Percentiles rank a stretch among this genome's conserved stretches.
phyloP scores from a whole-genome alignment of 2,888 invertebrate species.

The Apoderus coryli region DNA sequence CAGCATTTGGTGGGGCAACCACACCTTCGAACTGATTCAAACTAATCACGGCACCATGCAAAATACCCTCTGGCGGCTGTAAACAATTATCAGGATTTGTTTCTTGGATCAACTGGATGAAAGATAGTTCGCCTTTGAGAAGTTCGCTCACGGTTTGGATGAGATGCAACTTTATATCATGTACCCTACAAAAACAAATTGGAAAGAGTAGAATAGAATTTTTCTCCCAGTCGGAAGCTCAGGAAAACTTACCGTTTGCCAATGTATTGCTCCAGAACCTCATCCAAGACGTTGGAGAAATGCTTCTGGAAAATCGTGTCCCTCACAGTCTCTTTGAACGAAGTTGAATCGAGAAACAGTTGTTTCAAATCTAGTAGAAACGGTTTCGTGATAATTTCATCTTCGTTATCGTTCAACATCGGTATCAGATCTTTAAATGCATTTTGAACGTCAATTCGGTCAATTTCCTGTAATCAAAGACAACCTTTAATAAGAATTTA shows the following conservation, averaged over 20 bases:
- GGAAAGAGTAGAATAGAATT: not conserved
- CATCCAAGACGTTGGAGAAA: constrained; percentile 31
- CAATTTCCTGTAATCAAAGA: too few species aligned
- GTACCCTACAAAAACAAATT: constrained; percentile 21
- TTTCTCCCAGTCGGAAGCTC: not conserved
- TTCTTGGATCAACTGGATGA: constrained; percentile 27
- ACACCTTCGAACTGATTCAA: not conserved
- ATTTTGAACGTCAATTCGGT: constrained; percentile 12
- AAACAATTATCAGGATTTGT: constrained; percentile 22
- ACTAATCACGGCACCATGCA: too few species aligned
- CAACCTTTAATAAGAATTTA: too few species aligned
- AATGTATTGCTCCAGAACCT: constrained; percentile 31
- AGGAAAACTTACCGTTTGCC: constrained; percentile 31
- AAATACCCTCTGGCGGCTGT: too few species aligned
- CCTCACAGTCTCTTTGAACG: constrained; percentile 27
- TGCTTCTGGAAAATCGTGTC: constrained; percentile 33
- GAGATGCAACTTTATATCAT: constrained; percentile 25
- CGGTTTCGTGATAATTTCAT: constrained; percentile 38
- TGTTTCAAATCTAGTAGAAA: constrained; percentile 37
- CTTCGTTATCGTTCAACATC: constrained; percentile 39
- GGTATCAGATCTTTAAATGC: constrained; percentile 38
- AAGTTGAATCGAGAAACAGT: constrained; percentile 33
- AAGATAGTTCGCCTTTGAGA: constrained; percentile 26
- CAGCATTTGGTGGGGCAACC: constrained; percentile 8
- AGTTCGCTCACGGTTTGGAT: constrained; percentile 26